phyloP scores from a whole-genome alignment of 2,113 vertebrate genomes.

The Fulmarus glacialis region DNA sequence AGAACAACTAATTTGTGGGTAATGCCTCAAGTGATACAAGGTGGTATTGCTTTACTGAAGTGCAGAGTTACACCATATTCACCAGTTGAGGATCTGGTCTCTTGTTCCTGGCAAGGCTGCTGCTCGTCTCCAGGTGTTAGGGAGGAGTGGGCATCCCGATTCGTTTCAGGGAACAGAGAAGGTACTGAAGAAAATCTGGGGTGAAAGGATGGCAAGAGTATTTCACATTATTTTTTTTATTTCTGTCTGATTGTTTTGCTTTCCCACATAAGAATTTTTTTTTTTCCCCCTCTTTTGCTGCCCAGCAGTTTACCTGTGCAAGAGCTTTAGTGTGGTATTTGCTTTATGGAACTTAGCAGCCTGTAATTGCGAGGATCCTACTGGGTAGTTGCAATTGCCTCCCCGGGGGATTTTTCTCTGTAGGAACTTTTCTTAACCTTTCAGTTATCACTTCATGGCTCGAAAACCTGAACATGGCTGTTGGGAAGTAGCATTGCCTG shows the following conservation, averaged over 20 bases:
- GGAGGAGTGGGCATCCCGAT: background rate
- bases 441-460: background rate
- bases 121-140: background rate
- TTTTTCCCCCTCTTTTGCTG: background rate
- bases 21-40: background rate
- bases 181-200: background rate
- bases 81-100: background rate
- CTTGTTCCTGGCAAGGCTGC: background rate
- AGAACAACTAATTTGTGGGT: background rate
- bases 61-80: background rate
- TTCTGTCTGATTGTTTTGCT: background rate
- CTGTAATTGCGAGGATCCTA: background rate
- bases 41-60: background rate
- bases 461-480: background rate
- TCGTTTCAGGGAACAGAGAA: background rate
- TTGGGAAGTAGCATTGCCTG: background rate
- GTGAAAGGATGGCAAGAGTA: background rate
- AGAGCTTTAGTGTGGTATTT: background rate
- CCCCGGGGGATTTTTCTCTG: background rate
- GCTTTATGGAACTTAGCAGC: background rate
- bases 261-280: background rate
- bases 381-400: background rate
- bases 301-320: background rate
- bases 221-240: background rate
- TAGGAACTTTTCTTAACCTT: slow-evolving; percentile 1